phyloP scores from a whole-genome alignment of 1,140 invertebrate genomes.

The Scaptomyza montana region DNA sequence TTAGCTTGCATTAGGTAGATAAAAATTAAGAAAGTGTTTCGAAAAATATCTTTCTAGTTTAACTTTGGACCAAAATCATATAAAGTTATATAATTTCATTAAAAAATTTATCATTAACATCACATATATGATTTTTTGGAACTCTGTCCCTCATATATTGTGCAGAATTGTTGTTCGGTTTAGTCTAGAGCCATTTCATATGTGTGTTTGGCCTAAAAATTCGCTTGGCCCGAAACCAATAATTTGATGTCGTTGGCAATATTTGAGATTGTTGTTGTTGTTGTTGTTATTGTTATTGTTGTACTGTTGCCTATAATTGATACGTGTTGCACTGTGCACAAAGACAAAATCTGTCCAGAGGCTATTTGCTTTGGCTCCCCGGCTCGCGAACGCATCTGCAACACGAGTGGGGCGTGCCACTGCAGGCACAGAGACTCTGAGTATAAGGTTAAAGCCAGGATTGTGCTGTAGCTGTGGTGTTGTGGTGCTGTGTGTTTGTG shows the following conservation, averaged over 20 bases:
- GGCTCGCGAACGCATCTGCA: constrained; percentile 51
- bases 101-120: too few species aligned
- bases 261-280: constrained; percentile 38
- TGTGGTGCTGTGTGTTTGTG: constrained; percentile 2
- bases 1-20: too few species aligned
- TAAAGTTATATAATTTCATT: too few species aligned
- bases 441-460: constrained; percentile 18
- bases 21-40: too few species aligned
- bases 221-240: constrained; percentile 33
- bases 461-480: neutral
- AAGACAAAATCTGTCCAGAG: constrained; percentile 75
- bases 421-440: constrained; percentile 1
- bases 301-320: constrained; percentile 67
- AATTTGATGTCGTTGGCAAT: constrained; percentile 61
- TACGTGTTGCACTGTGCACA: constrained; percentile 76
- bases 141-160: too few species aligned
- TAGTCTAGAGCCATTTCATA: neutral
- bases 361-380: constrained; percentile 72
- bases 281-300: constrained; percentile 19
- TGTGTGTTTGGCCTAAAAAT: constrained; percentile 29
- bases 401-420: constrained; percentile 69
- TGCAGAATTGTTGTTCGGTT: neutral
- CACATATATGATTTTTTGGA: too few species aligned
- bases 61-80: too few species aligned
- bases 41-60: too few species aligned